Conservation (phyloP, 2,888 invertebrate genomes). For the Thysanoteuthis rhombus region DNA sequence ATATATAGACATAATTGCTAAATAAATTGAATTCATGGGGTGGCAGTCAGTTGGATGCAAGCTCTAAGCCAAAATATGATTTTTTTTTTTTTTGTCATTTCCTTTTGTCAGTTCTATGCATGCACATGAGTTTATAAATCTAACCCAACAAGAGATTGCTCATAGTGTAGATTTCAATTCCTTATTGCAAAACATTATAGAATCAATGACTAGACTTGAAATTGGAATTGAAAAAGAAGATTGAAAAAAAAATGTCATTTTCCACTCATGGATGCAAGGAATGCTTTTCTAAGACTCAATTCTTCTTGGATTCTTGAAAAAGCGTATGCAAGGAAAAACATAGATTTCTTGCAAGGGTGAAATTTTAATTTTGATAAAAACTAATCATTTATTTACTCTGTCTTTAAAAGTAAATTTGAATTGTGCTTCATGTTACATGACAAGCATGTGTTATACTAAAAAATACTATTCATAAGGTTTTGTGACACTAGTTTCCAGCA, state of each 20-base stretch:
- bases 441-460: no score
- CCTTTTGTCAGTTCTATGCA: no score
- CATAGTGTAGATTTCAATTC: background rate
- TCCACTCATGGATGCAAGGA: background rate
- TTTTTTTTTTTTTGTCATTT: background rate
- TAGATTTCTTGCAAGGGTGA: background rate
- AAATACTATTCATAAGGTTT: no score
- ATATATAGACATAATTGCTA: background rate
- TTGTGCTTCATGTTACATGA: no score
- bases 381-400: background rate
- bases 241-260: background rate
- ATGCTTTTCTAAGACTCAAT: background rate
- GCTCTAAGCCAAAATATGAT: background rate
- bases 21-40: background rate
- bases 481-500: no score
- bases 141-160: background rate
- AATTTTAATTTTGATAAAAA: background rate
- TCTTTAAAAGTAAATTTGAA: no score
- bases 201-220: background rate
- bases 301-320: no score
- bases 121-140: background rate
- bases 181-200: background rate
- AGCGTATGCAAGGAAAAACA: background rate
- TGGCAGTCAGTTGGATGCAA: background rate
- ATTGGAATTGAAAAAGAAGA: no score